Evolutionary conservation across 1,140 invertebrate species (phyloP), one percentile per base, ranked within the genome.

Genomic region (Penaeus chinensis): DNA sequence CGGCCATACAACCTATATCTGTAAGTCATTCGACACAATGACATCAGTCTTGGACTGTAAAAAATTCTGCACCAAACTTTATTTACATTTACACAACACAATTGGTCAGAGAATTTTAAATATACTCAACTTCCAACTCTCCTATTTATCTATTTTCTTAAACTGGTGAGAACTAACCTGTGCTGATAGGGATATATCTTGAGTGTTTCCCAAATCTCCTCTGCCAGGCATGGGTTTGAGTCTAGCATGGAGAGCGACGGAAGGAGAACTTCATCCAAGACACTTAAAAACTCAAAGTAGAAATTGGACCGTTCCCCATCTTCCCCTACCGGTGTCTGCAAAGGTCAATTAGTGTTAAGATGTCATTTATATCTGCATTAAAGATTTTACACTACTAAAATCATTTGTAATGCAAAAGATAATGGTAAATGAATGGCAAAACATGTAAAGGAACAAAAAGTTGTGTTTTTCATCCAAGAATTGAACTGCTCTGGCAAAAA

Each of bases 201-300:
- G 0, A 99, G 92, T 78, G 99, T 94, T 69, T 95, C 95, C 96
- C 99, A 99, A 63, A 99, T 94, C 92, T 99, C 98, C 92, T 99
- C 98, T 37, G 98, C 96, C 91, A 99, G 95, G 90, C 97, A 97
- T 91, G 97, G 99, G 92, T 99, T 99, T 89, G 96, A 96, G 89
- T 98, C 97, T 93, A 98, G 94, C 88, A 99, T 95, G 0, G 97
- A 97, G 0, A 99, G 93, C 0, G 97, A 95, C 0, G 98, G 98
- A 78, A 99, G 92, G 62, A 99, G 94, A 2, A 95, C 95, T 24
- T 96, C 95, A 91, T 99, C 98, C 27, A 99, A 92, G 20, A 99
- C 94, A 24, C 95, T 96, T 32, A 99, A 92, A 32, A 98, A 95
- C 78, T 98, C 96, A 92, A 95, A 94, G 91, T 96, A 95, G 42